These are phyloP conservation scores for Buphagus erythrorhynchus DNA, from an alignment of 2,797 vertebrate species.

Conservation along the genomic window DNA sequence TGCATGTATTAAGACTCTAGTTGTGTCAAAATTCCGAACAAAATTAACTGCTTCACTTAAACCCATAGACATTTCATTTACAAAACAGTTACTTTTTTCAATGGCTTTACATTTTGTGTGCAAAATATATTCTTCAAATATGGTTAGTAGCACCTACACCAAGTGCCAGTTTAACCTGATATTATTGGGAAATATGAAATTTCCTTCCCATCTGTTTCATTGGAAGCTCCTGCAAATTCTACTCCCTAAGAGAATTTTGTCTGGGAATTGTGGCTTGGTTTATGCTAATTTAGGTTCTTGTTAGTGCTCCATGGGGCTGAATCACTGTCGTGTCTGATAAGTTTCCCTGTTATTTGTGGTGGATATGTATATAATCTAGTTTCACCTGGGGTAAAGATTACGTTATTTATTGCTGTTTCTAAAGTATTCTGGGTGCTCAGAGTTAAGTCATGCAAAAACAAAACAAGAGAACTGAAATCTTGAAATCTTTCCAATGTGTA, in stretches of 20 bases:
- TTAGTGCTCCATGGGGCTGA: slow-evolving; percentile 1
- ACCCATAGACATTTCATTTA: background rate
- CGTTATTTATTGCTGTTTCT: background rate
- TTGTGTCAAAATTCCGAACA: background rate
- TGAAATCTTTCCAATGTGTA: background rate
- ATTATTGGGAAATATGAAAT: slow-evolving; percentile 4
- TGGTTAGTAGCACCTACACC: background rate
- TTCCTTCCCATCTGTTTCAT: background rate
- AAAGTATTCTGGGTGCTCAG: background rate
- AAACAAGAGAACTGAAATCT: background rate
- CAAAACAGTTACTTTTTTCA: background rate
- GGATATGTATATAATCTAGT: background rate
- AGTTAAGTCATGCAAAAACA: slow-evolving; percentile 2
- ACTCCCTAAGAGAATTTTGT: background rate
- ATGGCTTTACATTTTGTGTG: background rate
- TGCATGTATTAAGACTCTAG: background rate
- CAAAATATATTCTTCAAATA: background rate
- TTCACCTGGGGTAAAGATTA: background rate
- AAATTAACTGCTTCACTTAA: background rate
- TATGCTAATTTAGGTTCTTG: slow-evolving; percentile 13
- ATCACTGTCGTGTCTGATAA: slow-evolving; percentile 17
- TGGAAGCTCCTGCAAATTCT: slow-evolving; percentile 6
- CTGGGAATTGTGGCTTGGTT: background rate
- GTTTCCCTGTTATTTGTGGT: background rate
- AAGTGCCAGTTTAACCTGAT: background rate